Conservation (phyloP, 1,140 invertebrate genomes). For the Meloidogyne hapla region DNA sequence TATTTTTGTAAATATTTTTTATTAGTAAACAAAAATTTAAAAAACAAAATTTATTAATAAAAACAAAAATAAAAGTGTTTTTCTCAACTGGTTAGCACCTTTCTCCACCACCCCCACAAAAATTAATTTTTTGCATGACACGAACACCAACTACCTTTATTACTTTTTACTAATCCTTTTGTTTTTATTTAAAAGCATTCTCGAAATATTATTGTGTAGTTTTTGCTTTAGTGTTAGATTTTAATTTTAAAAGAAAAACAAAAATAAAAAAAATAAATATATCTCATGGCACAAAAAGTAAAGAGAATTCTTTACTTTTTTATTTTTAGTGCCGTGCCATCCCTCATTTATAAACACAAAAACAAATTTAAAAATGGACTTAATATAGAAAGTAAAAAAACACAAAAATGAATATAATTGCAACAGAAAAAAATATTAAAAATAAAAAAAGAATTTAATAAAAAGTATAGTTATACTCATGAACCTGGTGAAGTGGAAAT, state of each 20-base stretch:
- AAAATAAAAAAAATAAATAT: too few species aligned
- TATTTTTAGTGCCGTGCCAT: slow-evolving; percentile 5
- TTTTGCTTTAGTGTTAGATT: too few species aligned
- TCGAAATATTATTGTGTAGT: too few species aligned
- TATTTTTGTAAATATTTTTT: not conserved
- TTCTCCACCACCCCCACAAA: not conserved
- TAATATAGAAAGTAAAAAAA: not conserved
- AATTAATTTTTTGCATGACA: not conserved
- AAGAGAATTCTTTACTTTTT: not conserved
- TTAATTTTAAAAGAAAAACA: too few species aligned
- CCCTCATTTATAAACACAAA: slow-evolving; percentile 3
- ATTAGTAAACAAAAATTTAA: not conserved
- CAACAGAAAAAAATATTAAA: not conserved
- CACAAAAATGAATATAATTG: not conserved
- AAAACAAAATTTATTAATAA: not conserved
- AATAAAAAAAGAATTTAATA: not conserved
- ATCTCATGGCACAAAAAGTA: not conserved
- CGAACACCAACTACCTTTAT: not conserved
- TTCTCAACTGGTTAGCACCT: not conserved
- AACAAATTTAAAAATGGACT: not conserved
- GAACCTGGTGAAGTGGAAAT: not conserved
- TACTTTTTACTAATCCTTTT: not conserved
- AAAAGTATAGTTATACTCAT: not conserved
- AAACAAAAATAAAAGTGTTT: not conserved
- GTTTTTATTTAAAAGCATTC: too few species aligned